Evolutionary conservation across 2,797 vertebrate species (phyloP).

Genomic region (Notoglanidium macrostoma): DNA sequence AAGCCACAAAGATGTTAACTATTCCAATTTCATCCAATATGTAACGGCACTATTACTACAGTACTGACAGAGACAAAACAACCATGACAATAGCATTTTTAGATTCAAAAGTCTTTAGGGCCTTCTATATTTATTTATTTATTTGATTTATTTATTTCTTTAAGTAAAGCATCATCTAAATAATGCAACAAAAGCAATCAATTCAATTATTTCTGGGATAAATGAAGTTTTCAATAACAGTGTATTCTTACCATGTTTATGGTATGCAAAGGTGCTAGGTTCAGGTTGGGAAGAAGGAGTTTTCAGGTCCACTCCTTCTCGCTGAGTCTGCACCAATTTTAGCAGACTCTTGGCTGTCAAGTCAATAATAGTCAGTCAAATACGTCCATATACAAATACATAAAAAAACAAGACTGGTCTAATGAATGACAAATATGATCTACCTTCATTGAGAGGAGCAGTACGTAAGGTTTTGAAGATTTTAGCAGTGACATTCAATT

Average conservation of each 20-base stretch:
- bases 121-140: not conserved
- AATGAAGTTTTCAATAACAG: not conserved
- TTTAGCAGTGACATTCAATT: constrained; percentile 29
- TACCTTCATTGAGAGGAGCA: constrained; percentile 25
- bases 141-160: not conserved
- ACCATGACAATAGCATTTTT: not conserved
- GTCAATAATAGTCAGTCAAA: not conserved
- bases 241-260: constrained; percentile 1
- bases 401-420: not conserved
- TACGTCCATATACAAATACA: not conserved
- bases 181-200: not conserved
- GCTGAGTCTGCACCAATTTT: constrained; percentile 19
- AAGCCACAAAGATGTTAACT: not conserved
- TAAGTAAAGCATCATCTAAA: not conserved
- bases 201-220: not conserved
- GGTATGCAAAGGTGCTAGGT: not conserved
- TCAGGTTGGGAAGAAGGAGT: not conserved
- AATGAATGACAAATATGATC: not conserved
- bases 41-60: not conserved
- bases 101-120: not conserved
- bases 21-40: not conserved
- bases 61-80: not conserved
- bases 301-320: not conserved
- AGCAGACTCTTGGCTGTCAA: constrained; percentile 31
- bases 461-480: constrained; percentile 15